Evolutionary conservation across 1,140 invertebrate genomes (phyloP), one percentile per base, ranked within the genome.

Genomic region (Macrostomum lignano): DNA sequence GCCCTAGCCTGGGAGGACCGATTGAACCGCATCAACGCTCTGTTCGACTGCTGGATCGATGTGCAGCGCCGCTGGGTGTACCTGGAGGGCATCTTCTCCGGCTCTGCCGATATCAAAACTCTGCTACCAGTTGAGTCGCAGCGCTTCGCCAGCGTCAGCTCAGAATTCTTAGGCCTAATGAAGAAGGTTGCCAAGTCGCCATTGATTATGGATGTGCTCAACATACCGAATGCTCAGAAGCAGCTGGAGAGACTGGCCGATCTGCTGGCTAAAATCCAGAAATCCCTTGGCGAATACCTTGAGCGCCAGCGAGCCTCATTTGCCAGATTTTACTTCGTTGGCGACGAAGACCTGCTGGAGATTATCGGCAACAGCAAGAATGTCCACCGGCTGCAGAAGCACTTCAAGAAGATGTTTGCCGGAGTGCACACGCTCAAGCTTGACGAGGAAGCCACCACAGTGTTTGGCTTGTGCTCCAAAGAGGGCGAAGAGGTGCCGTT

Each of bases 381-480:
- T 57, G 71, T 98, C 26, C 72, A 78, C 0, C 67, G 86, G 31
- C 58, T 99, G 3, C 91, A 98, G 52, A 99, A 99, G 51, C 91
- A 99, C 57, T 94, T 99, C 61, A 96, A 96, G 58, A 99, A 99
- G 62, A 98, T 99, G 91, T 99, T 99, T 61, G 88, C 91, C 35
- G 91, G 91, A 17, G 77, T 98, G 15, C 70, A 79, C 10, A 69
- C 82, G 3, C 88, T 99, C 36, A 65, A 91, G 6, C 60, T 94
- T 13, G 86, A 84, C 47, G 84, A 94, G 42, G 82, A 94, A 43
- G 78, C 78, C 17, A 55, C 48, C 2, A 30, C 46, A 9, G 82
- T 94, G 25, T 69, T 66, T 25, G 88, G 86, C 21, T 75, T 98
- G 30, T 73, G 78, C 0, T 94, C 84, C 0, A 70, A 84, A 34